Evolutionary conservation across 2,113 vertebrate genomes (phyloP).

Genomic region (Pterocles burchelli): DNA sequence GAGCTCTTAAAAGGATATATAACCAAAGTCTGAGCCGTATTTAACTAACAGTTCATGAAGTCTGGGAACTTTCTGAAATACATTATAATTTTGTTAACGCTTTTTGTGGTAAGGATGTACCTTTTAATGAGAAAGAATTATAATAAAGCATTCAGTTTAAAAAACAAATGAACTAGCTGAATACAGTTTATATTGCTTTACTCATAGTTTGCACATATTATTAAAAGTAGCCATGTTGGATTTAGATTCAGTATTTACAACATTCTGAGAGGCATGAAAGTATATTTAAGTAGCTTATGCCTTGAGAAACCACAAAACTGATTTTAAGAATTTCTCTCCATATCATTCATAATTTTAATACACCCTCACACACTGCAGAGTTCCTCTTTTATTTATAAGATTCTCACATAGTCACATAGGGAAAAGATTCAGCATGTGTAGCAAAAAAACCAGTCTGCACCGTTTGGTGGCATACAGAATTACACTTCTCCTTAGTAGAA

Average conservation of each 20-base stretch:
- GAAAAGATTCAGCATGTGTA: neutral
- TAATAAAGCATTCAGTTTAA: neutral
- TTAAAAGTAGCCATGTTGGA: neutral
- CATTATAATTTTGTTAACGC: neutral
- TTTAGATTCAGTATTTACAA: neutral
- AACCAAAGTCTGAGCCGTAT: constrained; percentile 5
- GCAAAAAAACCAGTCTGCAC: neutral
- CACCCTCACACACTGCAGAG: neutral
- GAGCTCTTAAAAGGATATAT: neutral
- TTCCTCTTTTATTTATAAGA: neutral
- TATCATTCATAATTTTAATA: neutral
- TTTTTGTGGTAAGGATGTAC: neutral
- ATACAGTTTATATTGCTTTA: neutral
- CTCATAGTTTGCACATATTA: neutral
- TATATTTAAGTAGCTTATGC: neutral
- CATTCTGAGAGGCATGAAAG: neutral
- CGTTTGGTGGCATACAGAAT: neutral
- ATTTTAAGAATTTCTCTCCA: neutral
- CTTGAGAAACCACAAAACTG: neutral
- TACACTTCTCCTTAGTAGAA: neutral
- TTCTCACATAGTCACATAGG: neutral
- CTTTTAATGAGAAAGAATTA: neutral
- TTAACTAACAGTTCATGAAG: constrained; percentile 26
- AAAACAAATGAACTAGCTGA: neutral
- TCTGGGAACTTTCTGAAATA: constrained; percentile 31